A percentile compares a stretch with the other conserved stretches of the same genome.
Conservation (phyloP, 2,888 invertebrate species). For the Apodemia mormo region DNA sequence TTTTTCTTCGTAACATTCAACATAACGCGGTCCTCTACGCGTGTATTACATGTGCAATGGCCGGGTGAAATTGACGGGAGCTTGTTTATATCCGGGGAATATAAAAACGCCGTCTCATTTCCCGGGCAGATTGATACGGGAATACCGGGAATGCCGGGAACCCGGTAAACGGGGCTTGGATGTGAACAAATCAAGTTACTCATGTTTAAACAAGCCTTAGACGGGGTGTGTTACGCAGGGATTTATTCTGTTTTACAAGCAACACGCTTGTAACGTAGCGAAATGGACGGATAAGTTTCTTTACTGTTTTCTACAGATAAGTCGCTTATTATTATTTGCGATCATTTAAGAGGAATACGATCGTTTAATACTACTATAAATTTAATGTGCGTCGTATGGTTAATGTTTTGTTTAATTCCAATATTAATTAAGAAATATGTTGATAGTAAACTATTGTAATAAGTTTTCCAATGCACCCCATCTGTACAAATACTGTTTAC, state of each 20-base stretch:
- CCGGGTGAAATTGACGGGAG: constrained; percentile 11
- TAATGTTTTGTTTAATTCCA: too few species aligned
- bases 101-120: constrained; percentile 13
- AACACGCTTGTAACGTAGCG: neutral
- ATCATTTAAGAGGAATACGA: neutral
- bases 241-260: constrained; percentile 9
- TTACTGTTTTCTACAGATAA: neutral
- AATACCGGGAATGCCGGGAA: neutral
- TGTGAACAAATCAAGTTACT: constrained; percentile 12
- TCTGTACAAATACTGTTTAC: too few species aligned
- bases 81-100: constrained; percentile 12
- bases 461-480: too few species aligned
- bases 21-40: neutral
- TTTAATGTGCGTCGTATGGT: too few species aligned
- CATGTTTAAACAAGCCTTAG: constrained; percentile 10
- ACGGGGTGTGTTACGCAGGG: neutral
- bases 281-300: neutral
- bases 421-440: too few species aligned
- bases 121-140: constrained; percentile 7
- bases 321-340: neutral
- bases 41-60: constrained; percentile 8
- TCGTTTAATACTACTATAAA: too few species aligned
- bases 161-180: neutral
- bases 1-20: neutral
- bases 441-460: too few species aligned